phyloP scores from a whole-genome alignment of 2,113 vertebrate genomes.

The Phrynosoma blainvillii region DNA sequence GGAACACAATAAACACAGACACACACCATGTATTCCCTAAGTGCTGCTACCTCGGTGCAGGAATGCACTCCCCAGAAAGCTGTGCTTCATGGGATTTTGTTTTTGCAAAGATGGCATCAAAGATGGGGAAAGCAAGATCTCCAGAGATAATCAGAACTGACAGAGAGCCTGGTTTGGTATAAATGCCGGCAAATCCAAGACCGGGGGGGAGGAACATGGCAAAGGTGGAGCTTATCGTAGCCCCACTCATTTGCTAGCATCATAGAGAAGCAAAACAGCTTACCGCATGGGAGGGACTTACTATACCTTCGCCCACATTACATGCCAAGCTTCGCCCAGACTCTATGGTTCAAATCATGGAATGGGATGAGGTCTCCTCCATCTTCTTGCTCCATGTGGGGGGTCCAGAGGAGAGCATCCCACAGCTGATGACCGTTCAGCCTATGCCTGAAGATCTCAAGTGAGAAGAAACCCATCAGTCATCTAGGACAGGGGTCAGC shows the following conservation, averaged over 20 bases:
- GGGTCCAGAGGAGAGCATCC: no score
- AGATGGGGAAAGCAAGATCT: background rate
- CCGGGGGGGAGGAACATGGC: accelerated
- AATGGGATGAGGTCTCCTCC: no score
- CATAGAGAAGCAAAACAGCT: background rate
- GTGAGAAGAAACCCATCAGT: no score
- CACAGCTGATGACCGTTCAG: no score
- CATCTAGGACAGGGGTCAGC: no score
- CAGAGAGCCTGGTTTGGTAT: background rate
- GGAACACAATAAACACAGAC: background rate
- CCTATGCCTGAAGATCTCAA: no score
- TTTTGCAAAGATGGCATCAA: background rate
- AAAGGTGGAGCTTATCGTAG: background rate
- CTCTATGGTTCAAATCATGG: no score
- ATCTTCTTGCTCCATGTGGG: no score
- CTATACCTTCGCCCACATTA: no score
- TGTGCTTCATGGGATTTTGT: background rate
- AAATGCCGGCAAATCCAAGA: background rate
- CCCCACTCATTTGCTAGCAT: background rate
- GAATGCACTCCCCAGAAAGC: background rate
- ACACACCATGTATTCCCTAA: background rate
- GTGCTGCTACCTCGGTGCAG: background rate
- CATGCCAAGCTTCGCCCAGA: no score
- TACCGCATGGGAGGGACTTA: no score
- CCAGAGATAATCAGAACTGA: no score